Percentiles rank a stretch among this genome's conserved stretches.
Evolutionary conservation across 2,888 invertebrate species (phyloP).

Genomic region (Metellina segmentata): DNA sequence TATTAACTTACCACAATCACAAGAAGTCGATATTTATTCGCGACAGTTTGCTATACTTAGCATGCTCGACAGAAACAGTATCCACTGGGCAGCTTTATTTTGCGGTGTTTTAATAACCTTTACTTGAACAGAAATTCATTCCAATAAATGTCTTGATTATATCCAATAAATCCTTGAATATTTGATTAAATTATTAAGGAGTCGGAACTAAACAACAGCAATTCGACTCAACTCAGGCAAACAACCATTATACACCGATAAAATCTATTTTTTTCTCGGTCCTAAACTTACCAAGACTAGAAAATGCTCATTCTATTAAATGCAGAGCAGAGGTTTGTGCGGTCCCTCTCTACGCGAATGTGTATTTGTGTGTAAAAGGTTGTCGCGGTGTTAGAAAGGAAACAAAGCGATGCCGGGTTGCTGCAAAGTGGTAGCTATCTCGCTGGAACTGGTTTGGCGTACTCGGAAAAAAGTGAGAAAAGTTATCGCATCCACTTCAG

Average conservation of each 20-base stretch:
- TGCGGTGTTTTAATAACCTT: no score
- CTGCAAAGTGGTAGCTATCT: not conserved
- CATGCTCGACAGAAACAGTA: not conserved
- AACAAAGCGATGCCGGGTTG: slow-evolving; percentile 30
- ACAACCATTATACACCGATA: not conserved
- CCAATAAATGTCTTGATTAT: no score
- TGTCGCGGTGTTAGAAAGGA: slow-evolving; percentile 27
- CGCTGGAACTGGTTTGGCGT: slow-evolving; percentile 23
- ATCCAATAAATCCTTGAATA: no score
- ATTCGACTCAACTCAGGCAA: not conserved
- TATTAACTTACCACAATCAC: slow-evolving; percentile 24
- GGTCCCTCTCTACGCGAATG: slow-evolving; percentile 16
- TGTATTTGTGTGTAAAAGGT: slow-evolving; percentile 42
- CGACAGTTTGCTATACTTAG: not conserved
- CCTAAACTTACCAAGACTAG: not conserved
- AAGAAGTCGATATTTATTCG: not conserved
- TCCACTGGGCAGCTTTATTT: not conserved
- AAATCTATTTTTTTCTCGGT: no score
- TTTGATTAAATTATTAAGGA: no score
- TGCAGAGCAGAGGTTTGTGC: not conserved
- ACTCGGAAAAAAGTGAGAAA: not conserved
- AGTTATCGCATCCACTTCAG: not conserved
- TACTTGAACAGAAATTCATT: no score
- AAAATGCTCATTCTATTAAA: not conserved
- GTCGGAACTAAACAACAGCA: not conserved